Percentiles rank a stretch among this genome's conserved stretches.
These are phyloP conservation scores for Pollachius pollachius DNA, from an alignment of 2,113 vertebrate genomes.

Conservation along the genomic window DNA sequence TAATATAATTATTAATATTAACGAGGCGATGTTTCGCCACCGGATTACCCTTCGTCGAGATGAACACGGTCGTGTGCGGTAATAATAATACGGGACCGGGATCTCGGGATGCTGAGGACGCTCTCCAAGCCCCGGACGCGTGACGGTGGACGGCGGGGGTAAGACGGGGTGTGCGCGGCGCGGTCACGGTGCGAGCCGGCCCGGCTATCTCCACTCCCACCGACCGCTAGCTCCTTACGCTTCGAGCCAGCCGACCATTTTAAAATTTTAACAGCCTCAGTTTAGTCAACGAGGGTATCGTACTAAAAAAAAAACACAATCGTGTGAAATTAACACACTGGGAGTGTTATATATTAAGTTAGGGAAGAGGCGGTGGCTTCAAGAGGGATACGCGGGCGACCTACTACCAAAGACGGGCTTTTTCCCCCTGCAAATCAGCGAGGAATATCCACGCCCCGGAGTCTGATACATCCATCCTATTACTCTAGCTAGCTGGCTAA, in stretches of 20 bases:
- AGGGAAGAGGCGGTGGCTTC: conserved; percentile 11
- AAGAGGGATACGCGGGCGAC: conserved; percentile 17
- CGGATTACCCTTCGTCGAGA: conserved; percentile 24
- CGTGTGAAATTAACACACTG: too few species aligned
- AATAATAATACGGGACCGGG: conserved; percentile 9
- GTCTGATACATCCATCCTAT: conserved; percentile 38
- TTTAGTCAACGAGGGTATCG: conserved; percentile 39
- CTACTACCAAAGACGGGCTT: conserved; percentile 36
- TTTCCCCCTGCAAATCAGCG: conserved; percentile 46
- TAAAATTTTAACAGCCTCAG: conserved; percentile 8
- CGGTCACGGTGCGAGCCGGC: conserved; percentile 51
- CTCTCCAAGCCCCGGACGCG: conserved; percentile 31
- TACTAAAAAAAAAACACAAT: too few species aligned
- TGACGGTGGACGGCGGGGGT: conserved; percentile 32
- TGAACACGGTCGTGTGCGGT: conserved; percentile 31
- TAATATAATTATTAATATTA: conserved; percentile 17
- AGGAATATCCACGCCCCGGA: conserved; percentile 58
- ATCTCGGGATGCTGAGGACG: conserved; percentile 48
- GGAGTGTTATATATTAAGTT: background rate
- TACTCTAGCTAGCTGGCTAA: conserved; percentile 53
- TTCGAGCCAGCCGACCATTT: conserved; percentile 52
- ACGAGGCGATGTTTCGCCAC: conserved; percentile 14
- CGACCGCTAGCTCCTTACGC: conserved; percentile 38
- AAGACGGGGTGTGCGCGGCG: conserved; percentile 55
- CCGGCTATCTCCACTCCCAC: conserved; percentile 30